Base-by-base conservation (phyloP, 2,888 invertebrate species). In the Cataglyphis cursor region DNA sequence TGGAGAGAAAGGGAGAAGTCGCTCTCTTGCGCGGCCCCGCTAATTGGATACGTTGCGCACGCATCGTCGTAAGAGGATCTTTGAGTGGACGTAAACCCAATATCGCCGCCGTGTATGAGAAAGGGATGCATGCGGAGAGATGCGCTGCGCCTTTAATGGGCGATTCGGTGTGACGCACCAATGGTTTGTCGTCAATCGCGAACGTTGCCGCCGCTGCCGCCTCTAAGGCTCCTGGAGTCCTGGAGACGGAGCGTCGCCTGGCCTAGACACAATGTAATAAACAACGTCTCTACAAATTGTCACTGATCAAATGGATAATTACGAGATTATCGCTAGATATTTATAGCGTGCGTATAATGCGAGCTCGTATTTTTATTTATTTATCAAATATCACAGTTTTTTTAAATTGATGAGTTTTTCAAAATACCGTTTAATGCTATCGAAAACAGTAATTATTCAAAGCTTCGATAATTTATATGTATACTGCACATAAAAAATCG, bases 11-110 rank as follows among this genome's bases (percentile, higher is more conserved):
- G 83, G 83, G 87, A 87, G 88, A 86, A 85, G 88, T 89, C 81
- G 86, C 85, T 90, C 87, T 89, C 82, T 90, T 84, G 82, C 82
- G 87, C 85, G 87, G 85, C 82, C 87, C 76, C 88, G 85, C 89
- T 89, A 89, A 89, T 89, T 89, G 90, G 89, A 82, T 90, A 81
- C 89, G 89, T 89, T 87, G 88, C 84, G 73, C 88, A 89, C 87
- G 88, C 87, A 88, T 73, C 83, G 74, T 83, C 87, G 83, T 81
- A 82, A 84, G 87, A 89, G 86, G 86, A 87, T 82, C 80, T 78
- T 88, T 74, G 61, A 85, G 83, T 84, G 85, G 82, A 89, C 84
- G 81, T 83, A 82, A 84, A 89, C 88, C 84, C 81, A 87, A 87
- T 88, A 89, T 87, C 73, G 82, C 62, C 73, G 78, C 75, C 68